Base-by-base conservation (phyloP, 2,888 invertebrate species). In the Balanococcus diminutus region DNA sequence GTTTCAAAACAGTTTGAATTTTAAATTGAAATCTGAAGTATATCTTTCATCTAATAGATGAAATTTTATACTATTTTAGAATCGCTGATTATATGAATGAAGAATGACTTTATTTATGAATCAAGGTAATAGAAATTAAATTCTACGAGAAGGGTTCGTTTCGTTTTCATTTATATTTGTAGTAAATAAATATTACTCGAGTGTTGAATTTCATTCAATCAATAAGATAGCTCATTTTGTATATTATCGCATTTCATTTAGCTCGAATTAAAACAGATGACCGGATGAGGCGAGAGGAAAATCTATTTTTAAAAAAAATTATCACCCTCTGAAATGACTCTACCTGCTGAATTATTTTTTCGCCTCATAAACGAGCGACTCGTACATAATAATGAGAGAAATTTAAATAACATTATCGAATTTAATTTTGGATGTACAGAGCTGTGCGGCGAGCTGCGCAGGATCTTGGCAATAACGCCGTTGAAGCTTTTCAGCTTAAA, bases 401-500 rank as follows among this genome's bases (percentile, higher is more conserved):
- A 36, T 79, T 79, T 32, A 79, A 79, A 79, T 79, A 79, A 79
- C 75, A 79, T 79, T 67, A 28, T 31, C n/a, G 75, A 36, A 79
- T 79, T 79, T 32, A 79, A 79, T 79, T 79, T 79, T 36, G n/a
- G 36, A 11, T 22, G 56, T 22, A 22, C 22, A 8, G 56, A 56
- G 56, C 56, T n/a, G 31, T 22, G 46, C 28, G 16, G 36, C 56
- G 32, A 28, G 83, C 36, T 83, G 83, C 83, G 83, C 83, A 83
- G 83, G 51, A 83, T 83, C 83, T 83, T 83, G 61, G 81, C 81
- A 82, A 82, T 46, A 82, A 82, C 81, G 81, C 36, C 6, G 51
- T 42, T 51, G 8, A 22, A 83, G 83, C 83, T 83, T 83, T 83
- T 61, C 22, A 83, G 56, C 61, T 83, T 51, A 83, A 83, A 61